phyloP scores from a whole-genome alignment of 2,797 vertebrate species.

The Psittacula echo region DNA sequence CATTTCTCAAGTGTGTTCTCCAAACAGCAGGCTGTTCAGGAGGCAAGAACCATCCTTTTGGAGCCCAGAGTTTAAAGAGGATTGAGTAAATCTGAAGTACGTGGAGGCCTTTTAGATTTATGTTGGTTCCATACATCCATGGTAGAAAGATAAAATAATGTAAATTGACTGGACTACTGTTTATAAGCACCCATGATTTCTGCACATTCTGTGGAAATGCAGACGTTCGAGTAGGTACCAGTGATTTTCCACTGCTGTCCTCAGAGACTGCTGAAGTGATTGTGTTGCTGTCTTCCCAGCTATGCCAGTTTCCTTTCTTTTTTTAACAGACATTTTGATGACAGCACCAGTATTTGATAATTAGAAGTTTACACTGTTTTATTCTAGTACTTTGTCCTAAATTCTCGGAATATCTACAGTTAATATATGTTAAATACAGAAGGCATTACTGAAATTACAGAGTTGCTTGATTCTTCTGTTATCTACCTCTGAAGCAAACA shows the following conservation, averaged over 20 bases:
- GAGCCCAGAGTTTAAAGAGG: neutral
- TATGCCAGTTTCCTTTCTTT: neutral
- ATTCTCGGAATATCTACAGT: neutral
- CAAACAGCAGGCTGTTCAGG: neutral
- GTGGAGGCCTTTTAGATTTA: neutral
- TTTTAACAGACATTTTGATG: neutral
- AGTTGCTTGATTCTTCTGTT: neutral
- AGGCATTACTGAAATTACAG: neutral
- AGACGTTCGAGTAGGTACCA: rapidly evolving
- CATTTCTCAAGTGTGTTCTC: neutral
- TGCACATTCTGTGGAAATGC: neutral
- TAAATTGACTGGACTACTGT: neutral
- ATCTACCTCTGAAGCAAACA: neutral
- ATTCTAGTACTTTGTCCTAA: neutral
- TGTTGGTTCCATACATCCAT: neutral
- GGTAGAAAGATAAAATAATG: neutral
- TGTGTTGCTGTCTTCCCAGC: neutral
- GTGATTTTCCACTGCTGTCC: neutral
- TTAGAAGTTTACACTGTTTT: neutral
- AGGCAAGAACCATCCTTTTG: neutral
- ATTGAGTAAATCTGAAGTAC: neutral
- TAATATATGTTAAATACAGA: neutral
- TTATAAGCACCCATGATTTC: neutral
- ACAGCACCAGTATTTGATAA: neutral
- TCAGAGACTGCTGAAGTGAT: neutral